Conservation (phyloP, 92 coral and sea anemone genomes). For the Metridium senile region DNA sequence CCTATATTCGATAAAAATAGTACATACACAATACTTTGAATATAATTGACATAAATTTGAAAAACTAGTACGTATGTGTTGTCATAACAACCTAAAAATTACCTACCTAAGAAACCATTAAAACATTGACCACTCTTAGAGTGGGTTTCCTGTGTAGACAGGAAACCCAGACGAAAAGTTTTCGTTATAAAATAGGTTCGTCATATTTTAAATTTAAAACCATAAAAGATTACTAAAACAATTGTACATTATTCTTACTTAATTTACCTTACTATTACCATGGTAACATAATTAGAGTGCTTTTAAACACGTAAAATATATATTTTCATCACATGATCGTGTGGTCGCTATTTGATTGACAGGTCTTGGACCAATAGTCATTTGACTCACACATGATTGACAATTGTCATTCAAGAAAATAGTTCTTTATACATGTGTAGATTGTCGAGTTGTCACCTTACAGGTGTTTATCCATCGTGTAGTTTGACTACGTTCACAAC, state of each 20-base stretch:
- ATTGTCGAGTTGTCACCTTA: too few relatives aligned
- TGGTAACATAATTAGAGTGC: slow-evolving; percentile 14
- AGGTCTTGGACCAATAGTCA: slow-evolving; percentile 31
- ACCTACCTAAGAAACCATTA: not conserved
- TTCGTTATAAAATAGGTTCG: not conserved
- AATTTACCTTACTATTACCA: slow-evolving; percentile 9
- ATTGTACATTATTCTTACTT: not conserved
- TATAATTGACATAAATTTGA: not conserved
- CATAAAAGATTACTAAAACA: not conserved
- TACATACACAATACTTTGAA: not conserved
- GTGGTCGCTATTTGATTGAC: slow-evolving; percentile 7
- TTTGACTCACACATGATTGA: slow-evolving; percentile 18
- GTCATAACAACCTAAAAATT: not conserved
- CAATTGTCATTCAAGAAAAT: slow-evolving; percentile 18
- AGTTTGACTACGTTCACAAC: slow-evolving; percentile 22
- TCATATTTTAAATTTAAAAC: not conserved
- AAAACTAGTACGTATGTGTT: not conserved
- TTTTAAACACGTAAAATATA: slow-evolving; percentile 10
- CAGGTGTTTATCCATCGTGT: not conserved
- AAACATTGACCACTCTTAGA: not conserved
- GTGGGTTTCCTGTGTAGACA: not conserved
- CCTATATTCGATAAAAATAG: not conserved
- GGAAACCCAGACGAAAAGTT: not conserved
- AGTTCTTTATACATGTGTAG: slow-evolving; percentile 32
- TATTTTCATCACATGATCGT: slow-evolving; percentile 3